phyloP scores from a whole-genome alignment of 2,888 invertebrate genomes.

The Cylindroiulus punctatus region DNA sequence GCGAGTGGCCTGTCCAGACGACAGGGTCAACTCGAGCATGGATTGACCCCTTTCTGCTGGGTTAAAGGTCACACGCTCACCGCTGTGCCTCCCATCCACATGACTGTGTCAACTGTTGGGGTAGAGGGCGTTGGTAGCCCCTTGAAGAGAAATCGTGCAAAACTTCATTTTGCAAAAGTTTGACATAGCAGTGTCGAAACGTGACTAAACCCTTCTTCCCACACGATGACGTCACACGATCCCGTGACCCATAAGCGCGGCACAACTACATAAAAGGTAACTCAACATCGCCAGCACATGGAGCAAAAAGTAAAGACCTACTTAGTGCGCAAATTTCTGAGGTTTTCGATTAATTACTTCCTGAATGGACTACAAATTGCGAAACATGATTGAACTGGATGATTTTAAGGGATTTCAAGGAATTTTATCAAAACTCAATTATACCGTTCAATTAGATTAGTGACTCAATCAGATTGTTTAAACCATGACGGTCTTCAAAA shows the following conservation, averaged over 20 bases:
- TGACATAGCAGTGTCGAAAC: background rate
- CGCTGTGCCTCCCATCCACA: background rate
- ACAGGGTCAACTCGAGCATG: background rate
- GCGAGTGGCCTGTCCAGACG: background rate
- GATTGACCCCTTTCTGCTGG: background rate
- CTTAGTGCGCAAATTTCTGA: background rate
- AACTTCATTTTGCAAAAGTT: background rate
- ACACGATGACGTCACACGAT: background rate
- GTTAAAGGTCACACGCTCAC: background rate
- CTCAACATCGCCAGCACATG: background rate
- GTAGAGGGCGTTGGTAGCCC: background rate
- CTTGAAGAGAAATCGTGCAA: no score
- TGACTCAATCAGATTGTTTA: no score
- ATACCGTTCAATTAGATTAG: no score
- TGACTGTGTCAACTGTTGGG: background rate
- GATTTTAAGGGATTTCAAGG: background rate
- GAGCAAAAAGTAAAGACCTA: slow-evolving; percentile 26
- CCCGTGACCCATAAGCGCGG: slow-evolving; percentile 14
- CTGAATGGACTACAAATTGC: background rate
- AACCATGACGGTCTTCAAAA: no score
- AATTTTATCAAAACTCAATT: background rate
- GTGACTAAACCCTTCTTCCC: background rate
- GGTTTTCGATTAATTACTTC: background rate
- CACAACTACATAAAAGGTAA: slow-evolving; percentile 20
- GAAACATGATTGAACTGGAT: background rate